Percentiles rank a stretch among this genome's conserved stretches.
Evolutionary conservation across 2,797 vertebrate genomes (phyloP).

Genomic region (Lepus townsendii): DNA sequence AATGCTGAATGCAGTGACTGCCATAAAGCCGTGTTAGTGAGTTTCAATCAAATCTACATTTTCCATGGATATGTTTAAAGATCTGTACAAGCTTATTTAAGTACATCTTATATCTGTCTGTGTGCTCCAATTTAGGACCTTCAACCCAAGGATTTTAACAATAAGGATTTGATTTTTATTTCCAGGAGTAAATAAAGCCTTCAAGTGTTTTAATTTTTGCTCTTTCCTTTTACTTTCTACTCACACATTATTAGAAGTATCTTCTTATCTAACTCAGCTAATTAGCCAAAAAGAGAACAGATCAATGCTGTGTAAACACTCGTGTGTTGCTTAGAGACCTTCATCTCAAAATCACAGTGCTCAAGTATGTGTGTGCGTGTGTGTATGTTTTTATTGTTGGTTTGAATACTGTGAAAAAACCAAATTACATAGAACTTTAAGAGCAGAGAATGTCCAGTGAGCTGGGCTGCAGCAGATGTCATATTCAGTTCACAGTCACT

Average conservation of each 20-base stretch:
- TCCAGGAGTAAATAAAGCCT: background rate
- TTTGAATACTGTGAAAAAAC: background rate
- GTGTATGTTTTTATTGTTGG: background rate
- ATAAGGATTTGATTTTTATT: constrained; percentile 32
- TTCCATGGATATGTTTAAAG: background rate
- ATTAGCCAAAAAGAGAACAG: background rate
- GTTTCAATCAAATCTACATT: background rate
- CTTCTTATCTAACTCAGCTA: constrained; percentile 40
- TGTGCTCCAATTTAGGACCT: background rate
- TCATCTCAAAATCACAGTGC: constrained; percentile 11
- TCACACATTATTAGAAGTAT: background rate
- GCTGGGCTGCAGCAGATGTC: background rate
- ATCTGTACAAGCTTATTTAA: background rate
- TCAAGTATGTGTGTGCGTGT: background rate
- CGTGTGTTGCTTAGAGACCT: background rate
- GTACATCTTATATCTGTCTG: background rate
- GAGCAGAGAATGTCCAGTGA: background rate
- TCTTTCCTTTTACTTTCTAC: constrained; percentile 32
- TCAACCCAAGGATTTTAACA: background rate
- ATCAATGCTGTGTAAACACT: background rate
- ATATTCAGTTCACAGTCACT: background rate
- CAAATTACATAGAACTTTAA: background rate
- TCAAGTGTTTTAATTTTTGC: background rate
- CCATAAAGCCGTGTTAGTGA: background rate
- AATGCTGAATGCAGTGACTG: background rate